phyloP scores from a whole-genome alignment of 2,113 vertebrate species.

The Barnardius zonarius region DNA sequence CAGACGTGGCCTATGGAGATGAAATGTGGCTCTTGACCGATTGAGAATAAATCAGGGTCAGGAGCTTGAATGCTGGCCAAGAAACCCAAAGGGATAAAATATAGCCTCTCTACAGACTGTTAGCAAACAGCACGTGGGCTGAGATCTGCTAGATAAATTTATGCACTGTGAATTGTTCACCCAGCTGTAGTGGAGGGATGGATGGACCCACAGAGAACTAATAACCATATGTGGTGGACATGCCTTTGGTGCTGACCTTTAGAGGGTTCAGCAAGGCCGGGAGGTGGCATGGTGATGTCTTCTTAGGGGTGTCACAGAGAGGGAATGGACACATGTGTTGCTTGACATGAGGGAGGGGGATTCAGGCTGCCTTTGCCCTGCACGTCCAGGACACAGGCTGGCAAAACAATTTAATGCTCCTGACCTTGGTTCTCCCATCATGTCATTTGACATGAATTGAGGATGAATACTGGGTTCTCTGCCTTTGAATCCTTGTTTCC shows the following conservation, averaged over 20 bases:
- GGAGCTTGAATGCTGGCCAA: conserved; percentile 57
- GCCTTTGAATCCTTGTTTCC: not conserved
- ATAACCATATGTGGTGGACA: conserved; percentile 64
- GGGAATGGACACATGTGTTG: not conserved
- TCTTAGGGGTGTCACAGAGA: not conserved
- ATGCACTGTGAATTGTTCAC: conserved; percentile 66
- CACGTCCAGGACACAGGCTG: not conserved
- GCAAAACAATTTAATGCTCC: not conserved
- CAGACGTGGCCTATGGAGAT: conserved; percentile 16
- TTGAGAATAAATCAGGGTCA: conserved; percentile 63
- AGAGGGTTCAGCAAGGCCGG: conserved; percentile 5
- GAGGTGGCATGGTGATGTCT: not conserved
- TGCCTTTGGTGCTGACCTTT: conserved; percentile 43
- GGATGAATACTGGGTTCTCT: not conserved
- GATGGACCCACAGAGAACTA: conserved; percentile 25
- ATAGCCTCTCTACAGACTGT: conserved; percentile 54
- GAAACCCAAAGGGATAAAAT: conserved; percentile 69
- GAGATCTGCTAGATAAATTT: conserved; percentile 67
- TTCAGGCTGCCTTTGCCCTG: not conserved
- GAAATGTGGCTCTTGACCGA: conserved; percentile 59
- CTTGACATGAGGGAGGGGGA: not conserved
- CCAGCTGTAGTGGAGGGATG: conserved; percentile 51
- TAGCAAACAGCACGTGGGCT: conserved; percentile 66
- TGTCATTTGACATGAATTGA: not conserved
- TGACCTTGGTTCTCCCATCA: not conserved